phyloP scores from a whole-genome alignment of 2,888 invertebrate genomes.

The Polyommatus icarus region DNA sequence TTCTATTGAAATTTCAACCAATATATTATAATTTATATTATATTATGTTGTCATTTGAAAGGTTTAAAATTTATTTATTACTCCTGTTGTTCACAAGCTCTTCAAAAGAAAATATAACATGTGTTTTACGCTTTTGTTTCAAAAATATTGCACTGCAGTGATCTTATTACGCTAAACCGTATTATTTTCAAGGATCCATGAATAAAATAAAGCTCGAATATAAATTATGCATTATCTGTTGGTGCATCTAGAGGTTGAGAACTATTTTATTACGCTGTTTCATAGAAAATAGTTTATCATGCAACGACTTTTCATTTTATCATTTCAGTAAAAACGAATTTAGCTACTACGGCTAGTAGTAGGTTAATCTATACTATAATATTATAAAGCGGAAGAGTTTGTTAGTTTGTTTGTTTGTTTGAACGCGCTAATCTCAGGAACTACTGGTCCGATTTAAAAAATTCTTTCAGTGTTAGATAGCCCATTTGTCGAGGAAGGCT shows the following conservation, averaged over 20 bases:
- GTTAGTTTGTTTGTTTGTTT: no score
- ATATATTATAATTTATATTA: no score
- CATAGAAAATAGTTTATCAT: conserved; percentile 12
- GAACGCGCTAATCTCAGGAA: no score
- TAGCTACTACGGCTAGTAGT: background rate
- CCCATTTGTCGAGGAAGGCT: no score
- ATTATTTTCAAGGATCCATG: conserved; percentile 20
- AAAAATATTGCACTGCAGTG: conserved; percentile 23
- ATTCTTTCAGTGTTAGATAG: no score
- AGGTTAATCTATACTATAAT: no score
- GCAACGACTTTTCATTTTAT: conserved; percentile 10
- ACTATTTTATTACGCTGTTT: conserved; percentile 16
- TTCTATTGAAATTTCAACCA: background rate
- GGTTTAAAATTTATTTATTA: background rate
- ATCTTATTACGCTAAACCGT: conserved; percentile 23
- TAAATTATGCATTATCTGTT: conserved; percentile 27
- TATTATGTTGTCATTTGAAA: background rate
- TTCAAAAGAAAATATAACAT: background rate
- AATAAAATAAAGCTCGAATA: conserved; percentile 27
- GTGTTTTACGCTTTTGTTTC: background rate
- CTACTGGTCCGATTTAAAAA: no score
- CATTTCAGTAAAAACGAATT: background rate
- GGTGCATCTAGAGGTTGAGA: conserved; percentile 13
- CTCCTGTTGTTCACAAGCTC: background rate
- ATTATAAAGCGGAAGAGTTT: no score